These are phyloP conservation scores for Psix sp. DNA, from an alignment of 1,140 invertebrate species.

Conservation along the genomic window DNA sequence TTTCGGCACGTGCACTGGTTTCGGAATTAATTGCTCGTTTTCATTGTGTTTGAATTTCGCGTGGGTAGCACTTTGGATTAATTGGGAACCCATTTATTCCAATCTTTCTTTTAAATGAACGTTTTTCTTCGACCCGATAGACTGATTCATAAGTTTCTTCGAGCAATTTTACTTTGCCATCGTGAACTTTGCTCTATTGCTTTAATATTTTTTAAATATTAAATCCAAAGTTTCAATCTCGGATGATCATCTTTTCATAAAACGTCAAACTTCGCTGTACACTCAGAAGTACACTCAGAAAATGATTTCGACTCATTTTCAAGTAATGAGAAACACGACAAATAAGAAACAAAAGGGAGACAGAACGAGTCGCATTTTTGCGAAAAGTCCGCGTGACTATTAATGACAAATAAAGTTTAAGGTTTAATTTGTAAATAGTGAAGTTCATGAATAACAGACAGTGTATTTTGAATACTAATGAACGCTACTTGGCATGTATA, in stretches of 20 bases:
- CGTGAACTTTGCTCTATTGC: too few species aligned
- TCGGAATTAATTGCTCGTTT: constrained; percentile 58
- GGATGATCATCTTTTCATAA: too few species aligned
- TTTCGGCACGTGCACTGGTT: constrained; percentile 54
- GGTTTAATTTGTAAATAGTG: constrained; percentile 48
- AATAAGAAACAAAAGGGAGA: too few species aligned
- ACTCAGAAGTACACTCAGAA: too few species aligned
- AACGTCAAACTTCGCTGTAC: too few species aligned
- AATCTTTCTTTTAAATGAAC: constrained; percentile 50
- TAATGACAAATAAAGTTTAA: too few species aligned
- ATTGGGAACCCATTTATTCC: constrained; percentile 55
- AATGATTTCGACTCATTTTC: too few species aligned
- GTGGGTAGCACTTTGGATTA: constrained; percentile 53
- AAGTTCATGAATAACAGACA: constrained; percentile 47
- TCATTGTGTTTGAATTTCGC: constrained; percentile 56
- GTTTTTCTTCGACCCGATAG: constrained; percentile 18
- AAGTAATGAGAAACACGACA: too few species aligned
- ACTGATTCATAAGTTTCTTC: constrained; percentile 27
- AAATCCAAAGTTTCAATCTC: too few species aligned
- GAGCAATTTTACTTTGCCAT: constrained; percentile 16
- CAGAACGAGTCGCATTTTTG: too few species aligned
- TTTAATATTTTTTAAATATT: too few species aligned
- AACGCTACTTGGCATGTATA: constrained; percentile 50
- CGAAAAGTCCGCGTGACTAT: too few species aligned
- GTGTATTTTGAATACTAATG: constrained; percentile 55